Percentiles rank a stretch among this genome's conserved stretches.
phyloP scores from a whole-genome alignment of 1,140 invertebrate species.

The Goniozus legneri region DNA sequence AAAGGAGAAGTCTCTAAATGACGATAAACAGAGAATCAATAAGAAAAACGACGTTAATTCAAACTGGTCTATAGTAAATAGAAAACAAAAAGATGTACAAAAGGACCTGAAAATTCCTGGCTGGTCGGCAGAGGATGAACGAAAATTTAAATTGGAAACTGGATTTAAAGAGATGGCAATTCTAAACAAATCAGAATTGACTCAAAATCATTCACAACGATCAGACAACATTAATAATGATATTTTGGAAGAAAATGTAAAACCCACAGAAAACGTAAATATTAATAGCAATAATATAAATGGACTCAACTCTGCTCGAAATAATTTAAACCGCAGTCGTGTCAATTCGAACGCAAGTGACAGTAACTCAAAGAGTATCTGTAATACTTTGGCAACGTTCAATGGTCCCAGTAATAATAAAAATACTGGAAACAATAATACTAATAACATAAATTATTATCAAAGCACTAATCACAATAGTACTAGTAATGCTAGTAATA shows the following conservation, averaged over 20 bases:
- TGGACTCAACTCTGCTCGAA: too few relatives aligned
- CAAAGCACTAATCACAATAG: not conserved
- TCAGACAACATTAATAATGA: too few relatives aligned
- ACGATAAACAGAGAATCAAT: conserved; percentile 21
- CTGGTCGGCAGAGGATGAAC: conserved; percentile 41
- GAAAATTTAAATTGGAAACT: conserved; percentile 39
- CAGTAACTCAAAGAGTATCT: too few relatives aligned
- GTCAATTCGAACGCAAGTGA: too few relatives aligned
- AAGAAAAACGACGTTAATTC: conserved; percentile 27
- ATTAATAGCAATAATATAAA: too few relatives aligned
- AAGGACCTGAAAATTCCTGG: conserved; percentile 37
- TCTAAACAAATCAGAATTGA: too few relatives aligned
- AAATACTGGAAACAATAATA: not conserved
- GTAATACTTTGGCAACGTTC: too few relatives aligned
- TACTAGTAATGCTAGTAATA: conserved; percentile 20
- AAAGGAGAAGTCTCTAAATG: conserved; percentile 20
- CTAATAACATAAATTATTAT: not conserved
- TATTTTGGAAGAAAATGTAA: too few relatives aligned
- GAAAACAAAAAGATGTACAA: conserved; percentile 27
- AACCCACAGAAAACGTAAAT: too few relatives aligned
- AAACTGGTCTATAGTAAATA: conserved; percentile 37
- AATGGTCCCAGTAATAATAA: too few relatives aligned
- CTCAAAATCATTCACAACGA: too few relatives aligned
- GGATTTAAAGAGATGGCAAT: conserved; percentile 31
- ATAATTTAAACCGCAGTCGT: too few relatives aligned